Percentiles rank a stretch among this genome's conserved stretches.
These are phyloP conservation scores for Tenebrosternarchus preto DNA, from an alignment of 2,113 vertebrate genomes.

Conservation along the genomic window DNA sequence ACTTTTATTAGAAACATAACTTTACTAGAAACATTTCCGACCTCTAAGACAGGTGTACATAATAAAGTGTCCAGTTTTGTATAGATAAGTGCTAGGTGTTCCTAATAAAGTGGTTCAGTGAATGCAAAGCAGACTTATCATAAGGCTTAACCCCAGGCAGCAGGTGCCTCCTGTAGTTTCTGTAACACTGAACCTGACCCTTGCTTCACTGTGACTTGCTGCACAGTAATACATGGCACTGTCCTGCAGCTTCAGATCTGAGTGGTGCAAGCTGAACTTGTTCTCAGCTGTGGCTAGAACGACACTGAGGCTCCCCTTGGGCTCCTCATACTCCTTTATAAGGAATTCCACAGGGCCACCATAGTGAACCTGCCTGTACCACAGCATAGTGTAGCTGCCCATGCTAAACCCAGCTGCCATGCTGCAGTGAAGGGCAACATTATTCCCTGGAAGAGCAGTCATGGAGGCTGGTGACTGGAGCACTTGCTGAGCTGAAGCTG, in stretches of 20 bases:
- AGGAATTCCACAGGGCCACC: conserved; percentile 53
- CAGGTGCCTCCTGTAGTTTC: conserved; percentile 46
- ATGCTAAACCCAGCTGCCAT: conserved; percentile 57
- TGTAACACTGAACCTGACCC: conserved; percentile 51
- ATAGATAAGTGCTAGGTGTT: too few species aligned
- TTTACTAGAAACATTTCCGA: too few species aligned
- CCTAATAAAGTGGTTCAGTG: too few species aligned
- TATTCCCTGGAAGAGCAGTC: background rate
- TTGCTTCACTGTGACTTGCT: conserved; percentile 66
- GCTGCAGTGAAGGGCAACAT: conserved; percentile 56
- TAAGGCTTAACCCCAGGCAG: background rate
- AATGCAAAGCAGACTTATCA: background rate
- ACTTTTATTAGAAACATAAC: conserved; percentile 6
- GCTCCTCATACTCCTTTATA: conserved; percentile 43
- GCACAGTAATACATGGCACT: conserved; percentile 68
- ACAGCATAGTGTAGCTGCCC: conserved; percentile 63
- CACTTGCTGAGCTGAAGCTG: conserved; percentile 40
- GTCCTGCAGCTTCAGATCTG: conserved; percentile 51
- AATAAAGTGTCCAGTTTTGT: too few species aligned
- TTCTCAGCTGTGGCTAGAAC: conserved; percentile 20
- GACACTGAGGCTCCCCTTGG: conserved; percentile 2
- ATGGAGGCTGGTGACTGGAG: conserved; percentile 54
- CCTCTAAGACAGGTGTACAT: too few species aligned
- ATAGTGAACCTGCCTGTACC: conserved; percentile 61
- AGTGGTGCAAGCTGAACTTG: conserved; percentile 61